Base-by-base conservation (phyloP, 2,113 vertebrate species). In the Romanogobio albipinnatus region DNA sequence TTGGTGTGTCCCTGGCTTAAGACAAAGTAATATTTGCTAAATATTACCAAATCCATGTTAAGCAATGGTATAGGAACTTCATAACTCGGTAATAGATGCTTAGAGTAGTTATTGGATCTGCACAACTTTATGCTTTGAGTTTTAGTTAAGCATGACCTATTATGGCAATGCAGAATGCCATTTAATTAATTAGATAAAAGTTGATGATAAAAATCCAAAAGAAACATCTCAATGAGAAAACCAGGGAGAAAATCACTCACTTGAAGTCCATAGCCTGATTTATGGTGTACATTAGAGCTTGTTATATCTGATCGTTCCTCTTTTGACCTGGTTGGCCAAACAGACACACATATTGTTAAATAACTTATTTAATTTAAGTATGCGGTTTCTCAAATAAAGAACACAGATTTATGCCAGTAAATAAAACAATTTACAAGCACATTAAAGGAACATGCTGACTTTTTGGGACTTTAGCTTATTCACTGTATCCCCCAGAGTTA, bases 221-320 rank as follows among this genome's bases (percentile, higher is more conserved):
- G n/a, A n/a, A n/a, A n/a, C n/a, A n/a, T n/a, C n/a, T 1, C 73
- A 51, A 6, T 26, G 14, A n/a, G 13, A 24, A 24, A 8, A 4
- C 19, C 36, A 64, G 17, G 9, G 6, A 51, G 22, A 24, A 6
- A 51, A 71, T 14, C 0, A 85, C 91, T 51, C 73, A 99, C 97
- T 92, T 95, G 97, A 0, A 99, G 94, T 2, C 98, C 98, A 17
- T 96, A 99, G 24, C 95, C 95, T 0, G 95, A 87, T 39, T 75
- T 9, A 80, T 91, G 91, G 91, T 86, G 95, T n/a, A 89, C 82
- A 76, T 90, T 89, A 85, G 91, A 87, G 13, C 87, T 53, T 22
- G 80, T 77, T 22, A 86, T 87, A 43, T 89, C 75, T 59, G 93
- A 90, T 81, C 68, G 91, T 45, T 89, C 86, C 15, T 77, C 59